A percentile compares a stretch with the other conserved stretches of the same genome.
Evolutionary conservation across 2,797 vertebrate species (phyloP).

Genomic region (Neosilurus mollespiculum): DNA sequence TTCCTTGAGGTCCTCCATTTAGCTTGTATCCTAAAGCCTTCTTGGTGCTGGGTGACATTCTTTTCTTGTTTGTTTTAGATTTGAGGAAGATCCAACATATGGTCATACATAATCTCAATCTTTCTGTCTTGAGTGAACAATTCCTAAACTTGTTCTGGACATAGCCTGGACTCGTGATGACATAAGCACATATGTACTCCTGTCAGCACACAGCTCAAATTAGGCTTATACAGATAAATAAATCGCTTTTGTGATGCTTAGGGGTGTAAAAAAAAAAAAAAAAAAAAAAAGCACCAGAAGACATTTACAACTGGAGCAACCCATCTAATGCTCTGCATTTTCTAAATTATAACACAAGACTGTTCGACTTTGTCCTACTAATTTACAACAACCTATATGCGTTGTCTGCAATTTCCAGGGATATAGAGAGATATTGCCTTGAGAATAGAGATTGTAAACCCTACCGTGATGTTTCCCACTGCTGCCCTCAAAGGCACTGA

Average conservation of each 20-base stretch:
- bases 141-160: conserved; percentile 43
- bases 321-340: neutral
- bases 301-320: neutral
- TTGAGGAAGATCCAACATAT: conserved; percentile 62
- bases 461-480: conserved; percentile 18
- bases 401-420: neutral
- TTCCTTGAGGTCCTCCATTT: conserved; percentile 61
- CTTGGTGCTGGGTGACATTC: conserved; percentile 42
- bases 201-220: conserved; percentile 22
- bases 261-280: neutral
- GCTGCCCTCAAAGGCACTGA: conserved; percentile 27
- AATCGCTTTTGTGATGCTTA: conserved; percentile 10
- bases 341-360: neutral
- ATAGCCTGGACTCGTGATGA: neutral
- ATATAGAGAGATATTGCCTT: neutral
- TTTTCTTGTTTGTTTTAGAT: conserved; percentile 70
- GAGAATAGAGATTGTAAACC: neutral
- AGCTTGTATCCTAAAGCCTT: conserved; percentile 65
- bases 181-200: conserved; percentile 20
- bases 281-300: too few relatives aligned
- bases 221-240: conserved; percentile 14
- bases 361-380: neutral
- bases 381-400: neutral
- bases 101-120: conserved; percentile 33
- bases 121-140: conserved; percentile 30